Conservation (phyloP, 2,888 invertebrate species). For the Margaritifera margaritifera region DNA sequence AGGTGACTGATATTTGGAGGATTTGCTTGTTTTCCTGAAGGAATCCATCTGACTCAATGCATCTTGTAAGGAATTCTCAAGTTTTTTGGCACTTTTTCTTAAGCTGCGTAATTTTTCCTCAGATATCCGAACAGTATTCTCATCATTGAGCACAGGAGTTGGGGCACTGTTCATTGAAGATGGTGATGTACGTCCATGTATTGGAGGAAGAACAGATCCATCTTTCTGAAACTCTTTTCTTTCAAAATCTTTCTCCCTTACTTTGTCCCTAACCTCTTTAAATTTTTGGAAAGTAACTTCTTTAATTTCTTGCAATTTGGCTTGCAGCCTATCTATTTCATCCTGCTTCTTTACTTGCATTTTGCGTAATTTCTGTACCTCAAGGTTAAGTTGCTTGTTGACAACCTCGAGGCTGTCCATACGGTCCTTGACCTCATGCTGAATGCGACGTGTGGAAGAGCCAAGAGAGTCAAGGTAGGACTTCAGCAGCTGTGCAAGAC, state of each 20-base stretch:
- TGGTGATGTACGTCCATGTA: constrained; percentile 18
- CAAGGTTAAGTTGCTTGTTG: constrained; percentile 42
- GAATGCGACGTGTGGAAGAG: constrained; percentile 31
- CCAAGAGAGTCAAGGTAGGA: constrained; percentile 33
- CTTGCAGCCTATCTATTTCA: constrained; percentile 45
- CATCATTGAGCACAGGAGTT: constrained; percentile 32
- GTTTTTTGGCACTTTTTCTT: constrained; percentile 55
- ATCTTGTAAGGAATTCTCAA: constrained; percentile 58
- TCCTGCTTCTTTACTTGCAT: constrained; percentile 45
- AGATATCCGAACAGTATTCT: constrained; percentile 50
- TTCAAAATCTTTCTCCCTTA: constrained; percentile 10
- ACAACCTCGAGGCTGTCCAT: constrained; percentile 39
- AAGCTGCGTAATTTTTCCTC: constrained; percentile 54
- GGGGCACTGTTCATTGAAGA: constrained; percentile 35
- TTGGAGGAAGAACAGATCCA: background rate
- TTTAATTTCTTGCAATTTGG: constrained; percentile 42
- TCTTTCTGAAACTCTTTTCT: constrained; percentile 17
- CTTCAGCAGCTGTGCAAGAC: constrained; percentile 26
- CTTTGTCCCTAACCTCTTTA: constrained; percentile 33
- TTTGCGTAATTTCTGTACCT: constrained; percentile 43
- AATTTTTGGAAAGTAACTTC: constrained; percentile 38
- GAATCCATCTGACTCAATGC: constrained; percentile 56
- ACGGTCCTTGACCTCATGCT: constrained; percentile 34
- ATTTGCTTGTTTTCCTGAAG: constrained; percentile 37
- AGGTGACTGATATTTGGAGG: constrained; percentile 31